Percentiles rank a stretch among this genome's conserved stretches.
Evolutionary conservation across 2,888 invertebrate species (phyloP).

Genomic region (Euzetes globulus): DNA sequence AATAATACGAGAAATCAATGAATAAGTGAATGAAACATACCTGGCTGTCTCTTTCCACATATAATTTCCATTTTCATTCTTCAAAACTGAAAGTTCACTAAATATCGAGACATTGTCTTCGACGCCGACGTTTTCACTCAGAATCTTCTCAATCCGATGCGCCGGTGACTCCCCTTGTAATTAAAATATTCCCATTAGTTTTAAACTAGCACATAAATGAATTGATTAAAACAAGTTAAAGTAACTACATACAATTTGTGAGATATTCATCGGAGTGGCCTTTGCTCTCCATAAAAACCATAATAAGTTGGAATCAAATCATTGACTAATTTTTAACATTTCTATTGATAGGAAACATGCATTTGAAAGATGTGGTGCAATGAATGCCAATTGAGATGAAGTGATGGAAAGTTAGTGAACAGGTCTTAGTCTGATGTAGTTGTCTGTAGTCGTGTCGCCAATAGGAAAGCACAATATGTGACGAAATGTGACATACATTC

Average conservation of each 20-base stretch:
- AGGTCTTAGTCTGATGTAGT: neutral
- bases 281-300: neutral
- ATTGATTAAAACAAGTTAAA: neutral
- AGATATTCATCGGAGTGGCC: neutral
- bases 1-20: no score
- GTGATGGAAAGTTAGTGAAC: neutral
- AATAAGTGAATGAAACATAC: no score
- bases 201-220: no score
- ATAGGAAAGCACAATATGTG: neutral
- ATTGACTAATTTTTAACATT: neutral
- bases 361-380: neutral
- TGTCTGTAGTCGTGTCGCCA: neutral
- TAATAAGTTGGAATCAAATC: neutral
- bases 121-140: neutral
- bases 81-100: slow-evolving; percentile 94
- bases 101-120: slow-evolving; percentile 68
- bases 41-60: slow-evolving; percentile 97
- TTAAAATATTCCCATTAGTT: neutral
- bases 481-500: slow-evolving; percentile 10
- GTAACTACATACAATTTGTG: neutral
- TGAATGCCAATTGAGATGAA: neutral
- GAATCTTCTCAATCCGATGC: neutral
- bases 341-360: neutral
- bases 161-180: neutral
- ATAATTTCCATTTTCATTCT: slow-evolving; percentile 68